Conservation (phyloP, 2,113 vertebrate species). For the Beaufortia kweichowensis region DNA sequence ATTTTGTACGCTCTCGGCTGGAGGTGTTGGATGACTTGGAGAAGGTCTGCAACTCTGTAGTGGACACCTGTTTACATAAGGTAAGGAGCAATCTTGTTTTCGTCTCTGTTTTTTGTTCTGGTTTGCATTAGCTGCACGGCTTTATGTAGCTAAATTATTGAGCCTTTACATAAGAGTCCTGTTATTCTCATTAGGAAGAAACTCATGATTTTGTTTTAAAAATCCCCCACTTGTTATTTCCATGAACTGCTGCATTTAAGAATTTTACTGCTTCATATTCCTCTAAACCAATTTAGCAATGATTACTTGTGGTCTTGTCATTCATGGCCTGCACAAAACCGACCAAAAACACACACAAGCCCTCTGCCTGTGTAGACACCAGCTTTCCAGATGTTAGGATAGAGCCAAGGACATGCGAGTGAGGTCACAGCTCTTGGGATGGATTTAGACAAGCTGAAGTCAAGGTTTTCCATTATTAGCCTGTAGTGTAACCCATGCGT, state of each 20-base stretch:
- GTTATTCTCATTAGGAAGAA: not conserved
- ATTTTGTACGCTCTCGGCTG: slow-evolving; percentile 95
- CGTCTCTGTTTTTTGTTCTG: not conserved
- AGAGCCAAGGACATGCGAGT: slow-evolving; percentile 1
- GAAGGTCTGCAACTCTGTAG: slow-evolving; percentile 97
- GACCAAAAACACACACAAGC: not conserved
- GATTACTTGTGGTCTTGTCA: not conserved
- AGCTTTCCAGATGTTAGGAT: slow-evolving; percentile 19
- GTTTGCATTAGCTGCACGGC: not conserved
- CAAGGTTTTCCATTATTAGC: slow-evolving; percentile 22
- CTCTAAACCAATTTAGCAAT: not conserved
- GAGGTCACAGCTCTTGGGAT: slow-evolving; percentile 22
- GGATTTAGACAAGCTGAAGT: slow-evolving; percentile 1
- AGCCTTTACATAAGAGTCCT: not conserved
- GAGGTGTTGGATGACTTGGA: slow-evolving; percentile 95
- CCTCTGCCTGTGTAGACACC: not conserved
- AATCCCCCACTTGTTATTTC: not conserved
- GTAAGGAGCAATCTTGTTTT: slow-evolving; percentile 66
- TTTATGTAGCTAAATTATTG: not conserved
- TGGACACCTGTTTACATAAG: slow-evolving; percentile 99
- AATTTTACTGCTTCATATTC: not conserved
- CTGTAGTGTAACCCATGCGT: not conserved
- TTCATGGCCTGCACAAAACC: not conserved
- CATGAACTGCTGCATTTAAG: not conserved
- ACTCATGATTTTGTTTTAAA: not conserved